Base-by-base conservation (phyloP, 2,888 invertebrate genomes). In the Drosophila ustulata region DNA sequence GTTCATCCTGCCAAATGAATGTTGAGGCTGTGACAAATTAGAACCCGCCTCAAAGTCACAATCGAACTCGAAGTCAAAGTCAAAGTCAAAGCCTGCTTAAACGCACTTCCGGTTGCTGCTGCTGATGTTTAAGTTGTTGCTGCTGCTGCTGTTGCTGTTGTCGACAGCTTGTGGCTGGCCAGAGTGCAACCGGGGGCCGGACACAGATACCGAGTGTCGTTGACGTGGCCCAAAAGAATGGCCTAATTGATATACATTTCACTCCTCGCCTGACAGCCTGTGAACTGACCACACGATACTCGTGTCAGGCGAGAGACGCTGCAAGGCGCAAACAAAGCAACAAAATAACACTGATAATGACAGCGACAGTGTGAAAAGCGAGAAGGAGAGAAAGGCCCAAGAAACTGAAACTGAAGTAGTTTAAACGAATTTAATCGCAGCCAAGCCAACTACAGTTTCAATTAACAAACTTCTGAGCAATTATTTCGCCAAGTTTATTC, bases 181-280 rank as follows among this genome's bases (percentile, higher is more conserved):
- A 71, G 51, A 71, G 58, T 75, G 72, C 68, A 75, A 30, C 61
- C 57, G 45, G 59, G 5, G 56, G 7, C 41, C 47, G 67, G 56
- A 49, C 66, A 53, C 51, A 62, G 70, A 65, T 55, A 63, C 58
- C 70, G 63, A 68, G 66, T 78, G 77, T 63, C 65, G 68, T 64
- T 78, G 77, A 78, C 78, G 64, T 68, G 68, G 47, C 63, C 55
- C n/a, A 63, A 63, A 67, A 65, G 62, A 58, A 65, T 67, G 66
- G 58, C 52, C 58, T 70, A 77, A 77, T 77, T 76, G 64, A 77
- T 73, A 70, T 73, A 73, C 58, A 66, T 76, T 66, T 76, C 57
- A 64, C 52, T 59, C 26, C 52, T 59, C 26, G 61, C 25, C 66
- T 61, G 76, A 66, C 72, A 67, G 66, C 57, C 51, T 45, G 45